A percentile compares a stretch with the other conserved stretches of the same genome.
phyloP scores from a whole-genome alignment of 2,888 invertebrate genomes.

The Agrochola lychnidis region DNA sequence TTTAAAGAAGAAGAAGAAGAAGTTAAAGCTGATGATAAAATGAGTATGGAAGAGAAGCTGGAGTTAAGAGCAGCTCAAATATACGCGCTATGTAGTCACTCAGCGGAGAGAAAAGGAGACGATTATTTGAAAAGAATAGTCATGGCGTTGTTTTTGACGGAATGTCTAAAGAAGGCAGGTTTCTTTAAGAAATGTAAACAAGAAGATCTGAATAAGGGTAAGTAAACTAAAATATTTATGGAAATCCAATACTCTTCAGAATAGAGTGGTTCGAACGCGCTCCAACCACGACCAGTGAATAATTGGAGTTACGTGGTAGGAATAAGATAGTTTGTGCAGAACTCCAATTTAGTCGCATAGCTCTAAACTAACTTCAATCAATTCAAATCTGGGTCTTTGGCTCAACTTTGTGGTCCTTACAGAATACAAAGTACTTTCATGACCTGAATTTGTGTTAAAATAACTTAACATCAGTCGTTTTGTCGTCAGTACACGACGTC shows the following conservation, averaged over 20 bases:
- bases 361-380: constrained; percentile 18
- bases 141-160: constrained; percentile 94
- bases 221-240: constrained; percentile 11
- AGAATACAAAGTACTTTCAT: constrained; percentile 8
- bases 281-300: neutral
- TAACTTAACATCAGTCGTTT: neutral
- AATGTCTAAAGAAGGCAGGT: constrained; percentile 92
- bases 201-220: constrained; percentile 76
- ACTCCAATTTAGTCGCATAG: constrained; percentile 1
- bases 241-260: neutral
- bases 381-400: neutral
- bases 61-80: constrained; percentile 86
- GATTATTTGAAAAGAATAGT: constrained; percentile 94
- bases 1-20: constrained; percentile 76
- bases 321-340: constrained; percentile 4
- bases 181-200: constrained; percentile 90
- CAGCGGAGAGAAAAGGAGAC: constrained; percentile 90
- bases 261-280: neutral
- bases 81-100: constrained; percentile 93
- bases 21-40: constrained; percentile 75
- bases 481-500: no score
- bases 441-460: neutral
- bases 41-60: constrained; percentile 80
- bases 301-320: constrained; percentile 5
- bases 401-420: neutral